phyloP scores from a whole-genome alignment of 2,888 invertebrate species.

The Athripsodes cinereus region DNA sequence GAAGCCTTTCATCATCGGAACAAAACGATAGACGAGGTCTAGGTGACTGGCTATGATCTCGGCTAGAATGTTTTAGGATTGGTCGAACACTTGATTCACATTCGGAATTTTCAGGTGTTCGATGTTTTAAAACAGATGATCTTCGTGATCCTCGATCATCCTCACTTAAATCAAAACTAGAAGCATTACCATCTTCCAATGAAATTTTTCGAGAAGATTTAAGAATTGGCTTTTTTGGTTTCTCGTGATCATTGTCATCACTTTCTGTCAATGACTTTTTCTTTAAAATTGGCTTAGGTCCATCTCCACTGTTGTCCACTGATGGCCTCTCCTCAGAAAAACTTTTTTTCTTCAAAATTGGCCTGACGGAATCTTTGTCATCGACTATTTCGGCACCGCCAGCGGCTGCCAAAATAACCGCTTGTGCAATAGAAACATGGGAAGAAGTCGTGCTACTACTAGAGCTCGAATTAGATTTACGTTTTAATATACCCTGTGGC shows the following conservation, averaged over 20 bases:
- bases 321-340: conserved; percentile 62
- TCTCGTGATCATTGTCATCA: conserved; percentile 66
- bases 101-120: conserved; percentile 50
- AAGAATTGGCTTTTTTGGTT: conserved; percentile 69
- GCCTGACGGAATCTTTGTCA: conserved; percentile 59
- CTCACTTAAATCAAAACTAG: conserved; percentile 50
- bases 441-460: conserved; percentile 58
- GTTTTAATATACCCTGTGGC: conserved; percentile 74
- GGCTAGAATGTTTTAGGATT: conserved; percentile 60
- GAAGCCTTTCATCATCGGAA: conserved; percentile 39
- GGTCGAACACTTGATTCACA: conserved; percentile 55
- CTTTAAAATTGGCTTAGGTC: conserved; percentile 75
- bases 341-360: conserved; percentile 79
- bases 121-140: conserved; percentile 51
- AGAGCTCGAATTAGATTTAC: conserved; percentile 66
- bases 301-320: conserved; percentile 43
- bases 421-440: conserved; percentile 63
- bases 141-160: conserved; percentile 52
- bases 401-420: conserved; percentile 59
- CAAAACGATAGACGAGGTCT: conserved; percentile 60
- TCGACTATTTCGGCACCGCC: conserved; percentile 53
- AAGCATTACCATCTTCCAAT: conserved; percentile 54
- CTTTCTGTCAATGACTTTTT: conserved; percentile 77
- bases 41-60: conserved; percentile 55
- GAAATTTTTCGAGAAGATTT: conserved; percentile 65